A percentile compares a stretch with the other conserved stretches of the same genome.
phyloP scores from a whole-genome alignment of 2,113 vertebrate species.

The Xyrauchen texanus region DNA sequence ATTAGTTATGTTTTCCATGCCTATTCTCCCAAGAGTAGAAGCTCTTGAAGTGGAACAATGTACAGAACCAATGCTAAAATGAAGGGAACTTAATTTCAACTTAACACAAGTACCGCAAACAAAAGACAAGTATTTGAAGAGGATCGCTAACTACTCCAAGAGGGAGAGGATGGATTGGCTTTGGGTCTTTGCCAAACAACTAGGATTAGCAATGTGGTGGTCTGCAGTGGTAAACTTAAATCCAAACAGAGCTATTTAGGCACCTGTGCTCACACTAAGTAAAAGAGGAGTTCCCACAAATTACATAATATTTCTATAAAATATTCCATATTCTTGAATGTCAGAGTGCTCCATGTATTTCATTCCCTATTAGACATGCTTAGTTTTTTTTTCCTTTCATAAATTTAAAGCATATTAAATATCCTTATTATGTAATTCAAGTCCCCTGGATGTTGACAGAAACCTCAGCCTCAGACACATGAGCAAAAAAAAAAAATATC shows the following conservation, averaged over 20 bases:
- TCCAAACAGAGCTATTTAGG: conserved; percentile 62
- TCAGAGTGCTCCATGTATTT: no score
- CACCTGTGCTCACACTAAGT: conserved; percentile 61
- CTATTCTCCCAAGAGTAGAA: no score
- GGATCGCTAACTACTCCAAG: conserved; percentile 55
- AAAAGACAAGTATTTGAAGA: conserved; percentile 43
- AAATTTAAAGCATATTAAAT: no score
- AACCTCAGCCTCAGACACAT: conserved; percentile 33
- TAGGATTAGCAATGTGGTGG: conserved; percentile 52
- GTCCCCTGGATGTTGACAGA: no score
- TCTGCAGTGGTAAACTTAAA: conserved; percentile 48
- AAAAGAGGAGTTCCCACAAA: neutral
- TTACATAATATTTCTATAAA: neutral
- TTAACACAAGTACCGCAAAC: conserved; percentile 21
- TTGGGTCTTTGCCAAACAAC: neutral
- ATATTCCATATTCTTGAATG: no score
- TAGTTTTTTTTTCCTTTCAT: no score
- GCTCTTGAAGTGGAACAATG: no score
- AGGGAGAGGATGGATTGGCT: conserved; percentile 42
- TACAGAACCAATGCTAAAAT: conserved; percentile 8
- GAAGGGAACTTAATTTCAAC: conserved; percentile 44
- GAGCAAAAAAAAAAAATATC: conserved; percentile 60
- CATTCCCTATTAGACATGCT: no score
- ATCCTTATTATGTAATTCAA: no score
- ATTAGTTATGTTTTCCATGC: no score